Base-by-base conservation (phyloP, 2,113 vertebrate species). In the Indicator maculatus region DNA sequence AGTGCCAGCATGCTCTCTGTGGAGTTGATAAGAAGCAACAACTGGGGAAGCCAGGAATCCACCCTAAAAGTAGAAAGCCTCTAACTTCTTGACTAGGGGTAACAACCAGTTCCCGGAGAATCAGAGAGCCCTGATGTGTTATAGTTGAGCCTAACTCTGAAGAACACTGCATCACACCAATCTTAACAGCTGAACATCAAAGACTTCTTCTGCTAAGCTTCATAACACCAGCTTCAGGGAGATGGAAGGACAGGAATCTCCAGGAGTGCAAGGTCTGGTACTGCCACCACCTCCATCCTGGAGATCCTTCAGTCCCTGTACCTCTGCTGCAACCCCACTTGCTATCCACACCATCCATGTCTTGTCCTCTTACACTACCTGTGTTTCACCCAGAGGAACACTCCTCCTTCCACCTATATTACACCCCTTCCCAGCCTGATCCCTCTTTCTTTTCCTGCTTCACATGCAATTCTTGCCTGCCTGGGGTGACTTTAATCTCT, bases 401-500 rank as follows among this genome's bases (percentile, higher is more conserved):
- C 4, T 58, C 38, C 31, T 83, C 18, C 36, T 86, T n/a, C 59
- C 15, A 73, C 30, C 56, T 39, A 2, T 13, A 80, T 63, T 28
- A 60, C 9, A 56, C 4, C 19, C n/a, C 24, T 84, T 84, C 73
- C 9, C 67, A 74, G 9, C 23, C 55, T 79, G 79, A 80, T 64
- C 30, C 9, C 36, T n/a, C 24, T 87, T 77, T 76, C 44, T 85
- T 80, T 88, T 44, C 55, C 56, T 58, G 20, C 79, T 93, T 88
- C 69, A 71, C 47, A 64, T 17, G 7, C 31, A 55, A 15, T 65
- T 81, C 61, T 72, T 53, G 65, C 73, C 66, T 90, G 85, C 85
- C 55, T 41, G 5, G 53, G 11, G 36, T 86, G 85, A 75, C 88
- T 89, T 77, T 69, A 91, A 93, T 91, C 82, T 88, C 89, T 93